Percentiles rank a stretch among this genome's conserved stretches.
These are phyloP conservation scores for Campylorhamphus procurvoides DNA, from an alignment of 2,113 vertebrate genomes.

Conservation along the genomic window DNA sequence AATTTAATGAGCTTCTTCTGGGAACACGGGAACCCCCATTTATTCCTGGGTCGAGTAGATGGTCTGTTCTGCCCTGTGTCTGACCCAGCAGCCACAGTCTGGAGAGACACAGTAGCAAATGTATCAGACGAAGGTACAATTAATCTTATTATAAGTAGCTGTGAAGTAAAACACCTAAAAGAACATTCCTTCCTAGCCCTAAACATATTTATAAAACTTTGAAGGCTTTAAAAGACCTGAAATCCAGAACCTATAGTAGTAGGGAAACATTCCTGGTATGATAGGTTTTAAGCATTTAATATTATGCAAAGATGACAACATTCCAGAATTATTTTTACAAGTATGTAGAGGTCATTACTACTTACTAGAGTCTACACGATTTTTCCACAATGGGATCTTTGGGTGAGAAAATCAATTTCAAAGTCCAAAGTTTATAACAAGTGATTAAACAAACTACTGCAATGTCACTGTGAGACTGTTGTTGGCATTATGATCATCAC, in stretches of 20 bases:
- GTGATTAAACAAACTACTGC: neutral
- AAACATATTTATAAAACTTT: neutral
- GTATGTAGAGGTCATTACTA: neutral
- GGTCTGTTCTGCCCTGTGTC: neutral
- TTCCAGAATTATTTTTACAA: neutral
- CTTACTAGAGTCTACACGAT: neutral
- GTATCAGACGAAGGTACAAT: neutral
- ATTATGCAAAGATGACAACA: neutral
- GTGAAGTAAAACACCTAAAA: neutral
- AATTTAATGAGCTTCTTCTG: neutral
- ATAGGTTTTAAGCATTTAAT: neutral
- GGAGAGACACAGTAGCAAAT: neutral
- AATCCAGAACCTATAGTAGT: neutral
- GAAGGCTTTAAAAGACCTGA: neutral
- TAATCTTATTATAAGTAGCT: neutral
- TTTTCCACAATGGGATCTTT: neutral
- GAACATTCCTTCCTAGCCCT: neutral
- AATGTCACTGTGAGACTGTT: neutral
- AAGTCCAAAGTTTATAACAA: slow-evolving; percentile 1
- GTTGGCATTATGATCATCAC: neutral
- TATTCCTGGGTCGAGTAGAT: neutral
- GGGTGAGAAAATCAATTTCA: neutral
- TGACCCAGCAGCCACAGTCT: neutral
- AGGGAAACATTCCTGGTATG: neutral
- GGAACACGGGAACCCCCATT: neutral